Percentiles rank a stretch among this genome's conserved stretches.
Evolutionary conservation across 2,113 vertebrate genomes (phyloP).

Genomic region (Chascanopsetta lugubris): DNA sequence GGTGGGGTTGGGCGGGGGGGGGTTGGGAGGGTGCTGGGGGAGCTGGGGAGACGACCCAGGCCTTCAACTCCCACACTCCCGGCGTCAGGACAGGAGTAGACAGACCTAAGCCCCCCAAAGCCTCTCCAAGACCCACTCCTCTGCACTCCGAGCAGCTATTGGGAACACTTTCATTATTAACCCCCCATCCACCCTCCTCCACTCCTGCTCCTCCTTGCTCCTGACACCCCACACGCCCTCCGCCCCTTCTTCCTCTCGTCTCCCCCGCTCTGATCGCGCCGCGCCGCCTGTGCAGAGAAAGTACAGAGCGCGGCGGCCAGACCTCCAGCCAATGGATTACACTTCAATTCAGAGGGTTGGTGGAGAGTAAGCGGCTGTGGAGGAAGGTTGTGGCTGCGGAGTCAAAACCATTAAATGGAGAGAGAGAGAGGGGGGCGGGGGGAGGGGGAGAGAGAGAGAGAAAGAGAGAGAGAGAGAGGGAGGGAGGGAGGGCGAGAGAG

Average conservation of each 20-base stretch:
- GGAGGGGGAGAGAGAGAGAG: too few species aligned
- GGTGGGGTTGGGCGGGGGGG: too few species aligned
- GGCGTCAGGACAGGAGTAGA: conserved; percentile 50
- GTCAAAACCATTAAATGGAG: conserved; percentile 22
- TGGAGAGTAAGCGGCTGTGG: conserved; percentile 16
- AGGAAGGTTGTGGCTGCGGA: conserved; percentile 5
- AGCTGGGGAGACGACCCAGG: conserved; percentile 27
- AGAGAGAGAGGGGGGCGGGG: conserved; percentile 1
- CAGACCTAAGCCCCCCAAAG: conserved; percentile 53
- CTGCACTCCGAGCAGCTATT: conserved; percentile 50
- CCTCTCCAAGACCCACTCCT: conserved; percentile 56
- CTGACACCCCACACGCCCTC: conserved; percentile 10
- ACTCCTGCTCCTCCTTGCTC: conserved; percentile 14
- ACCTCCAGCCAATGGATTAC: conserved; percentile 43
- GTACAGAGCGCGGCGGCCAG: conserved; percentile 24
- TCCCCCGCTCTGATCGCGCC: conserved; percentile 46
- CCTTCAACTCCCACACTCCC: conserved; percentile 62
- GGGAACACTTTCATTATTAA: conserved; percentile 71
- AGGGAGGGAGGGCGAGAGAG: too few species aligned
- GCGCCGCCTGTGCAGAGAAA: conserved; percentile 55
- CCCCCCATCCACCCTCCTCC: conserved; percentile 33
- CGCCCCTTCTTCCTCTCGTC: conserved; percentile 11
- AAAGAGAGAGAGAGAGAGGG: too few species aligned
- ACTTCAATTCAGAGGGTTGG: conserved; percentile 39
- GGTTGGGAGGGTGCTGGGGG: too few species aligned